Conservation (phyloP, 2,888 invertebrate genomes). For the Leucophenga montana region DNA sequence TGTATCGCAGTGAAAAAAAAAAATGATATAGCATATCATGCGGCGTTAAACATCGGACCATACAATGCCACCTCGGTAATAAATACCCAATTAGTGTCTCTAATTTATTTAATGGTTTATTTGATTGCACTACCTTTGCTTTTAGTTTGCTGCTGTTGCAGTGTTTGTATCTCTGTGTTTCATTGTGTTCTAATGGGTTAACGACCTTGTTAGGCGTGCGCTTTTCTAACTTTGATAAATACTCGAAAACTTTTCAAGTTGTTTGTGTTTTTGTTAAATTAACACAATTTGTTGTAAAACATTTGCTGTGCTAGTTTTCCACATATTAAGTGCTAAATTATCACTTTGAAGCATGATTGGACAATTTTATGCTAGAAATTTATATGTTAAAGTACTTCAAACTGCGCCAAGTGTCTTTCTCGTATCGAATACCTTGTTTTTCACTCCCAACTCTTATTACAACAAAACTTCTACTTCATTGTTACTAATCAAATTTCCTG, state of each 20-base stretch:
- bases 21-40: conserved; percentile 2
- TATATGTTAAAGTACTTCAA: too few species aligned
- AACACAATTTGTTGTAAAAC: too few species aligned
- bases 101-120: conserved; percentile 55
- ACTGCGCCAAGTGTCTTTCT: too few species aligned
- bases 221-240: conserved; percentile 1
- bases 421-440: too few species aligned
- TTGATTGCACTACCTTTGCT: conserved; percentile 45
- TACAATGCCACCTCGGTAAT: conserved; percentile 38
- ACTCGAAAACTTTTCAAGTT: conserved; percentile 21
- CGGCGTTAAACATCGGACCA: neutral
- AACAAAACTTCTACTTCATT: too few species aligned
- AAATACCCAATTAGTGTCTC: conserved; percentile 63
- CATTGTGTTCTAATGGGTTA: conserved; percentile 26
- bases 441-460: too few species aligned
- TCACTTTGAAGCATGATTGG: too few species aligned
- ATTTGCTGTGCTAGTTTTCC: too few species aligned
- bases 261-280: neutral
- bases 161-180: conserved; percentile 17
- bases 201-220: conserved; percentile 2
- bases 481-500: neutral
- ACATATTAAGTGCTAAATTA: too few species aligned
- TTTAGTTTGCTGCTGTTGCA: conserved; percentile 12
- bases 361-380: too few species aligned
- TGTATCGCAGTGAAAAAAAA: too few species aligned